Evolutionary conservation across 2,888 invertebrate species (phyloP), one percentile per base, ranked within the genome.

Genomic region (Scelioninae gen. 1): DNA sequence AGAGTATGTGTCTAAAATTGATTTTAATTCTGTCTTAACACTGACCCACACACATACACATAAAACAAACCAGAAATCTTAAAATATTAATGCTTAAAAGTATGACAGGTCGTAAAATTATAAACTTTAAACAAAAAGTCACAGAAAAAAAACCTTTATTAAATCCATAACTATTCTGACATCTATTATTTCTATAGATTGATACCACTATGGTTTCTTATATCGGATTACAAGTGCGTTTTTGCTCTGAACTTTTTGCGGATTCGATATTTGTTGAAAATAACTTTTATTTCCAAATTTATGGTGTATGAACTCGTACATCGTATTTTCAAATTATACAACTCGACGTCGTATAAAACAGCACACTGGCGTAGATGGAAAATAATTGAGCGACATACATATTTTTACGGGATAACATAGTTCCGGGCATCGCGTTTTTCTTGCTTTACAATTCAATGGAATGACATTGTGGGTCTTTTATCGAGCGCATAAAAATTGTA

Each of bases 251-350:
- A 5, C 34, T 68, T 56, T 11, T 8, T n/a, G 7, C n/a, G 40
- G 13, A 63, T 56, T 47, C 29, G 40, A 74, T 74, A 65, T 56
- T 32, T 32, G 55, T 65, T 47, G 38, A 55, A 74, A 62, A 74
- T 63, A 63, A 53, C 45, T 45, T 74, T 74, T 55, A 74, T 55
- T 62, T 53, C 16, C 9, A 58, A 49, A 75, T 56, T 75, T 75
- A 58, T 58, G 65, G 49, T 40, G 56, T 32, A 47, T 38, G 58
- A 32, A 56, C 43, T 56, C n/a, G n/a, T 40, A 31, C 58, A 16
- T 40, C 65, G 65, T 75, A 66, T 75, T 66, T 75, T 75, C 56
- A 75, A 56, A 75, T 66, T 56, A 72, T 45, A 62, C 63, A 56
- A 43, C 40, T 6, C 49, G 29, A n/a, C 45, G 9, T 53, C 16